Evolutionary conservation across 2,888 invertebrate species (phyloP), one percentile per base, ranked within the genome.

Genomic region (Euclidia mi): DNA sequence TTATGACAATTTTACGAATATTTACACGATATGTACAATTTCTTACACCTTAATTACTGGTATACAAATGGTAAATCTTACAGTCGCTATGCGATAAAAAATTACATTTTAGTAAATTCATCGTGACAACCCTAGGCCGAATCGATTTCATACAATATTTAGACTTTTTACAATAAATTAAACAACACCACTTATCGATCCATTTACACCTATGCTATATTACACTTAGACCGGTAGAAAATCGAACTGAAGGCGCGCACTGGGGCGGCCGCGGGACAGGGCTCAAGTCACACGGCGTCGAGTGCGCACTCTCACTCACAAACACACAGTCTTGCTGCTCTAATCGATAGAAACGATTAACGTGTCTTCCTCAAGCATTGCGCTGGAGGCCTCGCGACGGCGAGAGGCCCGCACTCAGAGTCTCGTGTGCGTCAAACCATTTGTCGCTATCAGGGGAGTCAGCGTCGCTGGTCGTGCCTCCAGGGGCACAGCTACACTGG

Each of bases 11-110:
- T 71, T 78, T 82, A 85, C 78, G 80, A 88, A 85, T 93, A 92
- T 93, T 91, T 92, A 94, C 94, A 94, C 85, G 94, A 93, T 94
- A 94, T 94, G 93, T 94, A 94, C 94, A 94, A 85, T 84, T 78
- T 79, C 89, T 87, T 92, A 92, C 90, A 92, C 64, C 65, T 74
- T 69, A 76, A 76, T 68, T 69, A 84, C 65, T 76, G 78, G 88
- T 91, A 91, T 91, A 92, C 88, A 88, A 85, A 88, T 78, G 81
- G 85, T 83, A 79, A 81, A 78, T 79, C 79, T 88, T 83, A 83
- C 76, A 82, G 67, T 87, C 87, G 90, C 89, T 87, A 84, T 79
- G 89, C 91, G 89, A 89, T 89, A 89, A 76, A 88, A 84, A 85
- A 87, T 81, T 90, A 90, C 80, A 88, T 70, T 80, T 87, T 92